These are phyloP conservation scores for Metopolophium dirhodum DNA, from an alignment of 1,140 invertebrate species.

Conservation along the genomic window DNA sequence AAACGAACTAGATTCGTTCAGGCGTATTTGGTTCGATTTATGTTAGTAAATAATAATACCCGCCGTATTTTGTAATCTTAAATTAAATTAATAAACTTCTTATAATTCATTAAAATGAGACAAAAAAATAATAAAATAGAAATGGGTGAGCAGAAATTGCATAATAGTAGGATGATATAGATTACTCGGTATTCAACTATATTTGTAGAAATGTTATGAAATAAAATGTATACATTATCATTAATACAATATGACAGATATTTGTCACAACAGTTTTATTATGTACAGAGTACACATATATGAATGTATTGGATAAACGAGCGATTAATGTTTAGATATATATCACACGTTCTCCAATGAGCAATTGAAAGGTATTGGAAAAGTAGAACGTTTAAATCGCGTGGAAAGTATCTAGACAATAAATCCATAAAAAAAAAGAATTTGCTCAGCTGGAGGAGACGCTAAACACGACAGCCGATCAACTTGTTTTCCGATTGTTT, in stretches of 20 bases:
- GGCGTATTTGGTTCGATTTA: not conserved
- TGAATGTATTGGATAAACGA: not conserved
- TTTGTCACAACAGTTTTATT: not conserved
- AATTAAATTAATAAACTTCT: not conserved
- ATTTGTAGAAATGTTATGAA: not conserved
- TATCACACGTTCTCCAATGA: not conserved
- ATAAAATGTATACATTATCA: not conserved
- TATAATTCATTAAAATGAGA: not conserved
- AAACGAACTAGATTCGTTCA: not conserved
- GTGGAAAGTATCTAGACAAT: not conserved
- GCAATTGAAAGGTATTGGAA: conserved; percentile 26
- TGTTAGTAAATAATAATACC: no score
- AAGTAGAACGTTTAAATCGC: conserved; percentile 31
- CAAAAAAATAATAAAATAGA: not conserved
- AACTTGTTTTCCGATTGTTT: conserved; percentile 36
- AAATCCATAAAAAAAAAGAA: conserved; percentile 14
- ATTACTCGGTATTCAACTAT: not conserved
- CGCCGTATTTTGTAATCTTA: not conserved
- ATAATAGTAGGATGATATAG: not conserved
- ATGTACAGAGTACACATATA: not conserved
- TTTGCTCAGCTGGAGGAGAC: conserved; percentile 12
- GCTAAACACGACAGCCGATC: conserved; percentile 20
- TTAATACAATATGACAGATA: not conserved
- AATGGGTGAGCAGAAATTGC: not conserved
- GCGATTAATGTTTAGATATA: not conserved